A percentile compares a stretch with the other conserved stretches of the same genome.
These are phyloP conservation scores for Patella caerulea DNA, from an alignment of 2,888 invertebrate species.

Conservation along the genomic window DNA sequence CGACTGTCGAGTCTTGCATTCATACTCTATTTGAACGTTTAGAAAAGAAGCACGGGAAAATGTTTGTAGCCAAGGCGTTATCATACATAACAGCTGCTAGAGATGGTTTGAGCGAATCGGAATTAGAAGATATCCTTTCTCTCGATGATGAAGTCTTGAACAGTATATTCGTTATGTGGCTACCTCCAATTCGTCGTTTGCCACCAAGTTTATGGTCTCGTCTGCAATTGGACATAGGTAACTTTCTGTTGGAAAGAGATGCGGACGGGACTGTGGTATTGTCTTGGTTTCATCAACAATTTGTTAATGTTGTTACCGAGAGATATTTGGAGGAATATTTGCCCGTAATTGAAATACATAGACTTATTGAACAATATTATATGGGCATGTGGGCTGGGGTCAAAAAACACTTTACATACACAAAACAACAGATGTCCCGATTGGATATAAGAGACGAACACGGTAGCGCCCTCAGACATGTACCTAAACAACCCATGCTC, in stretches of 20 bases:
- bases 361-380: slow-evolving; percentile 63
- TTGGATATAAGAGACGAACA: slow-evolving; percentile 40
- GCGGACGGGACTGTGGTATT: slow-evolving; percentile 56
- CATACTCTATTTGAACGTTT: slow-evolving; percentile 51
- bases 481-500: slow-evolving; percentile 60
- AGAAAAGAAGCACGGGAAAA: slow-evolving; percentile 53
- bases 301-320: slow-evolving; percentile 49
- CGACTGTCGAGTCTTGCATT: slow-evolving; percentile 52
- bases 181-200: slow-evolving; percentile 60
- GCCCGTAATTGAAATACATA: slow-evolving; percentile 43
- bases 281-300: slow-evolving; percentile 61
- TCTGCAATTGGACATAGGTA: slow-evolving; percentile 47
- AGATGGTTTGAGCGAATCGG: slow-evolving; percentile 58
- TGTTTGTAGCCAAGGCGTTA: slow-evolving; percentile 49
- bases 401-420: slow-evolving; percentile 61
- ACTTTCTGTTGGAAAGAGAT: slow-evolving; percentile 50
- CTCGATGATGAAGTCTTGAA: slow-evolving; percentile 61
- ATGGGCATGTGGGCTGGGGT: slow-evolving; percentile 61
- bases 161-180: slow-evolving; percentile 48
- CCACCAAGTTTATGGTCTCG: slow-evolving; percentile 55
- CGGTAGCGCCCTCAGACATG: slow-evolving; percentile 55
- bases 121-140: slow-evolving; percentile 62
- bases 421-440: slow-evolving; percentile 40
- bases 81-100: slow-evolving; percentile 58
- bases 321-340: slow-evolving; percentile 42